These are phyloP conservation scores for Clinocottus analis DNA, from an alignment of 2,113 vertebrate species.

Conservation along the genomic window DNA sequence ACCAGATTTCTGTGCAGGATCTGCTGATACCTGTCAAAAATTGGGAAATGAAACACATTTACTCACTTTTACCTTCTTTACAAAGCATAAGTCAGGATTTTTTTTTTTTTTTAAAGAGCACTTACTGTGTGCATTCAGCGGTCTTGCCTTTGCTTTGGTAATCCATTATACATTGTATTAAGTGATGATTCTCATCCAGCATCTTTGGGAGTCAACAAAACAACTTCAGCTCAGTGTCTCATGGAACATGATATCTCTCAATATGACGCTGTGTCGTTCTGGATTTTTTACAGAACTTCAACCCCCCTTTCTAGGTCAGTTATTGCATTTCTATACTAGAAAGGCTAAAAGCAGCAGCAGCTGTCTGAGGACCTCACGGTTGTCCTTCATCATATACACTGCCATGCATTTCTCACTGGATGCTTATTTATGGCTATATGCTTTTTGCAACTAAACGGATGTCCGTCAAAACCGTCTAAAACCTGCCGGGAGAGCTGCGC, in stretches of 20 bases:
- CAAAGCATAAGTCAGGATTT: neutral
- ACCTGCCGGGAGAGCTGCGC: neutral
- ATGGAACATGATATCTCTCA: neutral
- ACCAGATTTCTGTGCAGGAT: constrained; percentile 98
- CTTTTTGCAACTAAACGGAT: neutral
- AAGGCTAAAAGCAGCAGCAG: constrained; percentile 18
- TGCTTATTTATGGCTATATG: neutral
- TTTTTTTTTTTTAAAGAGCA: no score
- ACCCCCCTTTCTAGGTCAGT: constrained; percentile 58
- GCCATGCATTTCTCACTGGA: neutral
- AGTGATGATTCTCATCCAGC: constrained; percentile 97
- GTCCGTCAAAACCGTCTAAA: neutral
- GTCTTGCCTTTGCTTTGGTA: constrained; percentile 98
- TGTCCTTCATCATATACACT: constrained; percentile 9
- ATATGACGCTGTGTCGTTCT: constrained; percentile 14
- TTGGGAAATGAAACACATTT: constrained; percentile 3
- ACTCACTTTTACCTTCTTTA: neutral
- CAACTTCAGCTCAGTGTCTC: constrained; percentile 22
- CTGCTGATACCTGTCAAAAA: constrained; percentile 92
- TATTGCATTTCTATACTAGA: neutral
- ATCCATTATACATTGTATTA: constrained; percentile 99
- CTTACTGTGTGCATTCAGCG: constrained; percentile 96
- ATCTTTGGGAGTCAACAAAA: constrained; percentile 83
- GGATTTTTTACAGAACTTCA: constrained; percentile 44
- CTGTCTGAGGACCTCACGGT: neutral